Evolutionary conservation across 1,140 invertebrate species (phyloP).

Genomic region (Lepidostoma basale): DNA sequence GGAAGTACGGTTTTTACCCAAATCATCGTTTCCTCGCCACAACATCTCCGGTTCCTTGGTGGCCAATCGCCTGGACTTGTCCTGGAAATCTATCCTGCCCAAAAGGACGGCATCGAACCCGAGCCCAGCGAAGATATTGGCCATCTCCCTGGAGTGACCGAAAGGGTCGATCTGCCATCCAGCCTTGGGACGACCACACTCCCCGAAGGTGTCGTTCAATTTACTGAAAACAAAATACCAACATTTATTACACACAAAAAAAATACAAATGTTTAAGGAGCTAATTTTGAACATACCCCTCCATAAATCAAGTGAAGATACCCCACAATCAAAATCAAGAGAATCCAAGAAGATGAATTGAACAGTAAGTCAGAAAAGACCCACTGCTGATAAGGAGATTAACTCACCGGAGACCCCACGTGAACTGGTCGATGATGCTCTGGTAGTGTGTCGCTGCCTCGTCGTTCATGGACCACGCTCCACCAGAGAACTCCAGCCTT

Average conservation of each 20-base stretch:
- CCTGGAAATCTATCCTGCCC: slow-evolving; percentile 78
- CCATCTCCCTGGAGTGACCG: slow-evolving; percentile 74
- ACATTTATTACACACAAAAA: no score
- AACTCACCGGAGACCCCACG: slow-evolving; percentile 65
- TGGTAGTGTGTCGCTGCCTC: slow-evolving; percentile 78
- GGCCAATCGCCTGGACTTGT: slow-evolving; percentile 67
- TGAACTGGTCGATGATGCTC: no score
- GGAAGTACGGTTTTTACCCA: slow-evolving; percentile 49
- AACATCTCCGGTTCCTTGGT: slow-evolving; percentile 77
- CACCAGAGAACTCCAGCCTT: slow-evolving; percentile 77
- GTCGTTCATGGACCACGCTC: slow-evolving; percentile 75
- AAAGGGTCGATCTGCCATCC: slow-evolving; percentile 82
- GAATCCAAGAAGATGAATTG: no score
- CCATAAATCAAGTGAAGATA: no score
- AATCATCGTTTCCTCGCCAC: slow-evolving; percentile 72
- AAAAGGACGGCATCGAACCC: slow-evolving; percentile 78
- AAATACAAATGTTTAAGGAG: no score
- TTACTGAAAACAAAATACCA: slow-evolving; percentile 53
- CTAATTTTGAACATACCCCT: no score
- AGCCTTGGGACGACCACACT: slow-evolving; percentile 68
- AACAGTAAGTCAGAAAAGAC: no score
- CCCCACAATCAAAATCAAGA: no score
- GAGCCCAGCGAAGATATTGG: slow-evolving; percentile 71
- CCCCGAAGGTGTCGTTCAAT: slow-evolving; percentile 70
- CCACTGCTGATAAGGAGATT: no score